Evolutionary conservation across 2,797 vertebrate species (phyloP), one percentile per base, ranked within the genome.

Genomic region (Sebastes diploproa): DNA sequence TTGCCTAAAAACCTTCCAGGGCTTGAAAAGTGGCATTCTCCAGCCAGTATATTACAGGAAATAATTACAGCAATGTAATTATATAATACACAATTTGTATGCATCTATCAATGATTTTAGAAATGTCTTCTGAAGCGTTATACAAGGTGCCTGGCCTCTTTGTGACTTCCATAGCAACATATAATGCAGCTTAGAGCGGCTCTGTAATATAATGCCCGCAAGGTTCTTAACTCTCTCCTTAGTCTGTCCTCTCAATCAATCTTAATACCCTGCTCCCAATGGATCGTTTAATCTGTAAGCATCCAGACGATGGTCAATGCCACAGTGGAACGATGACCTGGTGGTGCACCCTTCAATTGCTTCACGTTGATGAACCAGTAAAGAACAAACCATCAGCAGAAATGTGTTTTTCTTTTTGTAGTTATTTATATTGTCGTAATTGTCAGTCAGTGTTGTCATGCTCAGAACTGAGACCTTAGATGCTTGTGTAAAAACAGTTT

Each of bases 241-340:
- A 85, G 79, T 78, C 80, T 77, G 81, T 89, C 81, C 86, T 87
- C 83, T 90, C 86, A 86, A 88, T 93, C 90, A 88, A 86, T 92
- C 84, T 82, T 85, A 90, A 90, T 92, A 85, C 86, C 69, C 68
- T 68, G 75, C 72, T 91, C 86, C 80, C 86, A 88, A 66, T 85
- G 85, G 86, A 91, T 91, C 11, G 9, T 89, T 87, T 91, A 91
- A 87, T 89, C 89, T 89, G 72, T 65, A 76, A 82, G 59, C 75
- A 85, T 88, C 71, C 80, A 91, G 82, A 89, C 72, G 0, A 86
- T 85, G 81, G 70, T 85, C 87, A 89, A 92, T 88, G 73, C 80
- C 81, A 86, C 64, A 50, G 59, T 80, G 61, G 61, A 82, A 66
- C 52, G 56, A 78, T 88, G 83, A 91, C 83, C 84, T 61, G 71